Percentiles rank a stretch among this genome's conserved stretches.
Evolutionary conservation across 2,888 invertebrate genomes (phyloP).

Genomic region (Plagodis pulveraria): DNA sequence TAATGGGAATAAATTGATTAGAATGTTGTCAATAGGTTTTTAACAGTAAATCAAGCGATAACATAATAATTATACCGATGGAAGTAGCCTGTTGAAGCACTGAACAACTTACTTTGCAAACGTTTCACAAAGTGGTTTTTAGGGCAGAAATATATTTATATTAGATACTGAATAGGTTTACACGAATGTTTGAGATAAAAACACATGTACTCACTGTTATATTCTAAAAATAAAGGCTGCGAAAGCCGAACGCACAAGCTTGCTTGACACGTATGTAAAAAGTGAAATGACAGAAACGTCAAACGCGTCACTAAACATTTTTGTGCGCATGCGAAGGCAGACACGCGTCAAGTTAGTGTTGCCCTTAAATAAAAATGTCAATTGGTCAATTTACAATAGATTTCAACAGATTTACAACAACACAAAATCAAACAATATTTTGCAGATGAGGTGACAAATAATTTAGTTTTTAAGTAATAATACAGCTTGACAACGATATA

Average conservation of each 20-base stretch:
- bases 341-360: constrained; percentile 57
- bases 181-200: constrained; percentile 32
- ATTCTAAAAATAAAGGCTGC: constrained; percentile 77
- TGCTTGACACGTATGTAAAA: constrained; percentile 82
- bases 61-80: constrained; percentile 33
- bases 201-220: constrained; percentile 71
- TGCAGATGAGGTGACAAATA: too few species aligned
- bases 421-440: neutral
- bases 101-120: constrained; percentile 37
- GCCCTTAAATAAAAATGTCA: constrained; percentile 24
- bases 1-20: constrained; percentile 26
- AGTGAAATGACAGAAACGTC: constrained; percentile 63
- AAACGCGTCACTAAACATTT: constrained; percentile 55
- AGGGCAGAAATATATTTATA: neutral
- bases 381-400: too few species aligned
- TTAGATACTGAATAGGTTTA: constrained; percentile 16
- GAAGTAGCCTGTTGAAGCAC: constrained; percentile 31
- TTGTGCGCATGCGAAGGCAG: constrained; percentile 53
- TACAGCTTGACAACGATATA: too few species aligned
- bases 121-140: constrained; percentile 13
- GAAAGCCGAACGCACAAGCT: constrained; percentile 73
- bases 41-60: constrained; percentile 49
- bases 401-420: neutral
- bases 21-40: constrained; percentile 36
- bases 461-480: too few species aligned